phyloP scores from a whole-genome alignment of 37 sponge, comb jelly and placozoan genomes.

The Beroe ovata region DNA sequence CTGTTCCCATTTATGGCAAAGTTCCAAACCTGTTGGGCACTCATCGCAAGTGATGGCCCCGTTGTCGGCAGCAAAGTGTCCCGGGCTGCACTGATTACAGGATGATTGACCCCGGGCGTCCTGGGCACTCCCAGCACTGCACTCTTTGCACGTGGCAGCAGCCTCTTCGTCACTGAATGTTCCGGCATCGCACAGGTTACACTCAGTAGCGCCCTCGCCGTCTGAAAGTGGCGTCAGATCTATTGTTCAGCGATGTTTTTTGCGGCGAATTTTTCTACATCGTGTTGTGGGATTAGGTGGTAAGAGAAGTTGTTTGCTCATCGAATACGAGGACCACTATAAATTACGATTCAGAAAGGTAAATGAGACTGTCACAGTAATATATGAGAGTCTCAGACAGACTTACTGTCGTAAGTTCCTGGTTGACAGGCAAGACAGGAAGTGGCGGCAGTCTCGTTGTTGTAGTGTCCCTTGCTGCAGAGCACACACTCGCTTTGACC shows the following conservation, averaged over 20 bases:
- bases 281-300: no score
- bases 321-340: no score
- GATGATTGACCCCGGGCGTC: background rate
- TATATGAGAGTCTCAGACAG: no score
- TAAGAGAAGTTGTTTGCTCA: no score
- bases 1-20: no score
- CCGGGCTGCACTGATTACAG: background rate
- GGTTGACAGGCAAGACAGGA: background rate
- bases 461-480: slow-evolving; percentile 40
- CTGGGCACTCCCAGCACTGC: slow-evolving; percentile 38
- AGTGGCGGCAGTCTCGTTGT: background rate
- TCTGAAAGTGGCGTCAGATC: background rate
- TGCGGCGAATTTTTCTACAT: no score
- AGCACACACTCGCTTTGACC: slow-evolving; percentile 39
- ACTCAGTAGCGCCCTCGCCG: slow-evolving; percentile 20
- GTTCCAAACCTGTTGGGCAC: background rate
- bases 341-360: no score
- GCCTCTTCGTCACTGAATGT: slow-evolving; percentile 9
- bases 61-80: slow-evolving; percentile 3
- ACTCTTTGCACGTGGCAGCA: background rate
- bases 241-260: no score
- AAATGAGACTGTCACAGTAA: no score
- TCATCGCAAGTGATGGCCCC: background rate
- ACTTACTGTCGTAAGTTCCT: slow-evolving; percentile 43
- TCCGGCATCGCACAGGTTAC: background rate